Base-by-base conservation (phyloP, 2,113 vertebrate genomes). In the Theristicus caerulescens region DNA sequence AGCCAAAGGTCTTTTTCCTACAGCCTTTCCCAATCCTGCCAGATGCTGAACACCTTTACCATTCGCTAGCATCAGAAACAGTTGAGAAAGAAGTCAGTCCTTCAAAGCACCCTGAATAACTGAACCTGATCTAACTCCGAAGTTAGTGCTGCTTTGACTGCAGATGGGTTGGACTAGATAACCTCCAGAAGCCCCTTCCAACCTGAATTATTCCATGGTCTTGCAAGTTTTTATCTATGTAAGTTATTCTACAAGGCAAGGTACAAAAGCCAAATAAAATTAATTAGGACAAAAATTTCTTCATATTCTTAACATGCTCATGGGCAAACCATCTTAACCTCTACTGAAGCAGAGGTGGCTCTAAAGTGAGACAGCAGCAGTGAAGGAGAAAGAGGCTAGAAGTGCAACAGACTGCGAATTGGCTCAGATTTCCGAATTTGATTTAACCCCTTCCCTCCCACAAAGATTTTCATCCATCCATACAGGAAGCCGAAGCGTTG, bases 361-460 rank as follows among this genome's bases (percentile, higher is more conserved):
- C 36, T 65, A 32, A 26, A 42, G 24, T 42, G 52, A 86, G 66
- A n/a, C 55, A 49, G 72, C 86, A 88, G 79, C 90, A 92, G 66
- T 44, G 29, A 79, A 92, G 73, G 36, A 78, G 46, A 51, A 79
- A 62, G 40, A 83, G 32, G 31, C 77, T 78, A 31, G 16, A 74
- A 85, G n/a, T 32, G 13, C 54, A 81, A 34, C 32, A 84, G 29
- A 55, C 27, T 92, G 57, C 62, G 70, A 44, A 55, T 7, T 20
- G 55, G 65, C 57, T 88, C 24, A 8, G n/a, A 77, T 55, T 79
- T 77, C 66, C 78, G 66, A 40, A 47, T 82, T 6, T 76, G 21
- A 34, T 54, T 82, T 86, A 65, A 95, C 55, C 91, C 93, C 81
- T 94, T 85, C 96, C 95, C 96, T 80, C 96, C 96, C 96, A 82